A percentile compares a stretch with the other conserved stretches of the same genome.
Evolutionary conservation across 1,140 invertebrate genomes (phyloP).

Genomic region (Whitmania pigra): DNA sequence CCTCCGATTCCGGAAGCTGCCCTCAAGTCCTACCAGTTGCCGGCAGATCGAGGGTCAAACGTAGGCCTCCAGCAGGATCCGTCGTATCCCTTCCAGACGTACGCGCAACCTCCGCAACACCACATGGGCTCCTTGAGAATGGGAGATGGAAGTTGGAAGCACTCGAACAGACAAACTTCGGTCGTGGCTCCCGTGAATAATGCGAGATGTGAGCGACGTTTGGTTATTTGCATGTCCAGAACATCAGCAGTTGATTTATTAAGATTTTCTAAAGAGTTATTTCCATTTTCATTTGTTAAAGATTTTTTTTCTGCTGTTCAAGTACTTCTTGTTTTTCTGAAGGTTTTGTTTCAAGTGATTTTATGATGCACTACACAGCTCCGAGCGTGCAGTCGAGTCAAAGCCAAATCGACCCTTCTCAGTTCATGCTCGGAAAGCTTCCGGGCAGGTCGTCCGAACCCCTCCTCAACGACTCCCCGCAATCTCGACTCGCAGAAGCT

Average conservation of each 20-base stretch:
- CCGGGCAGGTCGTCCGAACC: conserved; percentile 1
- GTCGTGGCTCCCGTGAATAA: too few relatives aligned
- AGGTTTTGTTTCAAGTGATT: conserved; percentile 8
- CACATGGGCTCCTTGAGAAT: too few relatives aligned
- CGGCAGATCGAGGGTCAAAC: not conserved
- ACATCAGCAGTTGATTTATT: too few relatives aligned
- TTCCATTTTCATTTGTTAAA: conserved; percentile 9
- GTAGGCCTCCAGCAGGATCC: too few relatives aligned
- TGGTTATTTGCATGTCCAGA: too few relatives aligned
- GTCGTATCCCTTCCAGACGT: too few relatives aligned
- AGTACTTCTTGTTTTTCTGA: not conserved
- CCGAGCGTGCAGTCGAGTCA: not conserved
- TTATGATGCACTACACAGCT: not conserved
- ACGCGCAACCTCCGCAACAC: too few relatives aligned
- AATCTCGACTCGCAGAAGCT: not conserved
- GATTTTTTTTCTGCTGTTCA: too few relatives aligned
- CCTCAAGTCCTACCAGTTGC: not conserved
- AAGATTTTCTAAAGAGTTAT: not conserved
- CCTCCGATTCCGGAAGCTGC: not conserved
- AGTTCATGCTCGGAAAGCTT: conserved; percentile 13
- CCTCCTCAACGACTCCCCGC: not conserved
- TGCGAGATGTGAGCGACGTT: too few relatives aligned
- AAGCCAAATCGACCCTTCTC: conserved; percentile 9
- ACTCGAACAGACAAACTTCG: too few relatives aligned
- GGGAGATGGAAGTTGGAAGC: too few relatives aligned